Base-by-base conservation (phyloP, 2,888 invertebrate species). In the Drosophila paramelanica region DNA sequence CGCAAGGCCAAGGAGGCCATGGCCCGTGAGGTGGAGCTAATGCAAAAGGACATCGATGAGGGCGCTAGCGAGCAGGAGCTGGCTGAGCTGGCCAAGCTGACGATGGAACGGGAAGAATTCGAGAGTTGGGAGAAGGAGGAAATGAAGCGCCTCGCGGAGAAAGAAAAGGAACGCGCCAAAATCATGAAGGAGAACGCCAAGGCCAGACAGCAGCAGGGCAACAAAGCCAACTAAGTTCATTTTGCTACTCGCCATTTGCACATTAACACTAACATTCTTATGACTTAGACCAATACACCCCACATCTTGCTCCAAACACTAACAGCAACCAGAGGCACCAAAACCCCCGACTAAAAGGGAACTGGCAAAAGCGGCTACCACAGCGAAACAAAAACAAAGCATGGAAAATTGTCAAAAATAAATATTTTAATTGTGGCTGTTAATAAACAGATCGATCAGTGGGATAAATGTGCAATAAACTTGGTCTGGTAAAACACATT, bases 1-100 rank as follows among this genome's bases (percentile, higher is more conserved):
- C 85, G 87, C n/a, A 42, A 68, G 45, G 85, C 87, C 50, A 78
- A 73, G 49, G 78, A 84, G 1, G 69, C 61, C 14, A 82, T 85
- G 80, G 46, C 49, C 0, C 74, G 78, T 7, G 85, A 85, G 60
- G 73, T 75, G 41, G 76, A 71, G 6, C 75, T 85, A 3, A 85
- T 85, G 88, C 82, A 87, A 20, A 78, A 68, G 57, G 85, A 85
- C 36, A 49, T 85, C 20, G 64, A 78, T 1, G 74, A 56, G 1
- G 82, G 78, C n/a, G 23, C 84, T 5, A 8, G 13, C n/a, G 85
- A 78, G 5, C 5, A 5, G 0, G 87, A 85, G 42, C 25, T 75
- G 57, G 23, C 52, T 2, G 77, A 87, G 39, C 38, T 85, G 25
- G 52, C 73, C 2, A 41, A 52, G 7, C 51, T 85, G 39, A 53